These are phyloP conservation scores for Drosophila differens DNA, from an alignment of 2,888 invertebrate species.

Conservation along the genomic window DNA sequence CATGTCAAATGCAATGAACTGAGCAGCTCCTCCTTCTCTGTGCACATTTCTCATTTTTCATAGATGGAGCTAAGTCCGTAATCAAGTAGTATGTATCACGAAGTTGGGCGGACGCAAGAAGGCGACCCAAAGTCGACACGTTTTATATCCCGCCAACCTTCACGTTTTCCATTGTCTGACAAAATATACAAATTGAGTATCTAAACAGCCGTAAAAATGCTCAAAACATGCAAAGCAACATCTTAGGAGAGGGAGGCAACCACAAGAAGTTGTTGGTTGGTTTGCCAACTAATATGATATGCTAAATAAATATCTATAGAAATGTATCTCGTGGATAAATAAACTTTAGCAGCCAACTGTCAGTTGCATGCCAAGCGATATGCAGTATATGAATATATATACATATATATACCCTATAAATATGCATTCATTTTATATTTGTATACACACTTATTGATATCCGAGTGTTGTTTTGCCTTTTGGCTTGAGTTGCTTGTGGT, in stretches of 20 bases:
- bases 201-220: constrained; percentile 71
- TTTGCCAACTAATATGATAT: constrained; percentile 61
- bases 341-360: constrained; percentile 52
- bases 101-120: constrained; percentile 38
- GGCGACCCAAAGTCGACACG: constrained; percentile 34
- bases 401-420: neutral
- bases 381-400: constrained; percentile 40
- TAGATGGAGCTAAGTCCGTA: constrained; percentile 70
- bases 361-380: constrained; percentile 54
- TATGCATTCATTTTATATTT: neutral
- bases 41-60: constrained; percentile 55
- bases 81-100: constrained; percentile 73
- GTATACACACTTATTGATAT: constrained; percentile 8
- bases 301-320: constrained; percentile 52
- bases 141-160: constrained; percentile 17
- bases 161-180: constrained; percentile 50
- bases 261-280: constrained; percentile 44
- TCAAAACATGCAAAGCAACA: constrained; percentile 61
- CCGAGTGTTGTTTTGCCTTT: constrained; percentile 6
- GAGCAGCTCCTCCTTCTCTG: constrained; percentile 4
- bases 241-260: constrained; percentile 20
- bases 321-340: constrained; percentile 65
- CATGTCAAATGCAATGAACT: constrained; percentile 79
- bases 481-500: constrained; percentile 16
- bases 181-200: constrained; percentile 78